A percentile compares a stretch with the other conserved stretches of the same genome.
phyloP scores from a whole-genome alignment of 2,888 invertebrate genomes.

The Brachyopa scutellaris region DNA sequence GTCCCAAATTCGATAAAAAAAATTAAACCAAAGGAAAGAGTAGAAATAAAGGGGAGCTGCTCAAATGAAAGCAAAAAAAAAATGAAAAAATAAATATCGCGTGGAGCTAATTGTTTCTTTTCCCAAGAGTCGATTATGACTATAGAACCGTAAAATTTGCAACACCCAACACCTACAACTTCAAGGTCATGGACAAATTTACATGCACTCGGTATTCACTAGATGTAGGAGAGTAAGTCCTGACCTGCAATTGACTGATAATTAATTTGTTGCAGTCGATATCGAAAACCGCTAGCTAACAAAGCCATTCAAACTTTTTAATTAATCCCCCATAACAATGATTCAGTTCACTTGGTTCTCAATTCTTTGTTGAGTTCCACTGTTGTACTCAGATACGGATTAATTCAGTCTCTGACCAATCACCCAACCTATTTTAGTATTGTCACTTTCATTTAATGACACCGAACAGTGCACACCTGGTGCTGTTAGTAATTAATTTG shows the following conservation, averaged over 20 bases:
- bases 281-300: background rate
- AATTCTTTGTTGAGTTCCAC: background rate
- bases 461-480: slow-evolving; percentile 17
- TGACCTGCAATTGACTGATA: slow-evolving; percentile 12
- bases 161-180: slow-evolving; percentile 42
- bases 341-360: slow-evolving; percentile 48
- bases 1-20: slow-evolving; percentile 14
- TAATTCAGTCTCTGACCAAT: slow-evolving; percentile 35
- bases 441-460: slow-evolving; percentile 33
- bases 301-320: slow-evolving; percentile 41
- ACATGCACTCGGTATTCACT: background rate
- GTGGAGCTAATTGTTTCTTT: slow-evolving; percentile 49
- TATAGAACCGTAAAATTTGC: slow-evolving; percentile 46
- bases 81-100: slow-evolving; percentile 58
- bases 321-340: slow-evolving; percentile 33
- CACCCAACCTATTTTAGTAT: slow-evolving; percentile 18
- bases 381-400: slow-evolving; percentile 10
- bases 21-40: background rate
- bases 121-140: background rate
- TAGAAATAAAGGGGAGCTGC: slow-evolving; percentile 12
- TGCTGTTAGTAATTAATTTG: slow-evolving; percentile 33
- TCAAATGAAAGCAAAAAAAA: slow-evolving; percentile 30
- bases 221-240: background rate
- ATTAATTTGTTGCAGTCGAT: slow-evolving; percentile 40
- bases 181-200: slow-evolving; percentile 44